Evolutionary conservation across 1,140 invertebrate species (phyloP), one percentile per base, ranked within the genome.

Genomic region (Drosophila ficusphila): DNA sequence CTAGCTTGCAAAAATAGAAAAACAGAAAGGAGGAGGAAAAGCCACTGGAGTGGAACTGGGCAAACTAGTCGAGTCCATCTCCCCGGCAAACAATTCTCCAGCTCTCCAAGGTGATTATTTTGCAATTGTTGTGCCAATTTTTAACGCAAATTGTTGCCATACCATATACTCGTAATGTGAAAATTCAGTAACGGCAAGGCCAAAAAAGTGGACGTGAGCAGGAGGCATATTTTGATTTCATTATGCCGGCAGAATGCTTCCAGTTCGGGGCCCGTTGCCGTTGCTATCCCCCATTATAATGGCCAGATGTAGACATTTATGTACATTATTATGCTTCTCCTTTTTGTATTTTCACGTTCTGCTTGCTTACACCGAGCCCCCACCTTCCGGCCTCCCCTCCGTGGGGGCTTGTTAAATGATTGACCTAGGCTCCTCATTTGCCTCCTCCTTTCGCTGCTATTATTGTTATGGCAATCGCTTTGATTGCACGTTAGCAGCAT

Each of bases 101-200:
- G 52, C 38, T 88, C 82, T 88, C 83, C 41, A 54, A 78, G 82
- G 77, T 86, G 82, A 86, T 86, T 86, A 86, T 78, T 75, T 78
- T 71, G 56, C 82, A 71, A 60, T 78, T 88, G 64, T 81, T 82
- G 47, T 79, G 72, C 49, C 72, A 81, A 81, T 81, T 81, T 76
- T 64, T 67, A 67, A 48, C 36, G 41, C 42, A 70, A 69, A 72
- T 62, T 75, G 44, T 57, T 64, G 42, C 57, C 69, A 46, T 54
- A 42, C 34, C 34, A 54, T 38, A 57, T 33, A 33, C 52, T 16
- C n/a, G n/a, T n/a, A n/a, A n/a, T 12, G 3, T 11, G 19, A 44
- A 52, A 6, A 9, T 14, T 8, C 4, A 6, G 16, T 33, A 18
- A 3, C 12, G 8, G 19, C 11, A 25, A 57, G 34, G 34, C 56